Evolutionary conservation across 2,797 vertebrate species (phyloP).

Genomic region (Eulemur rubriventer): DNA sequence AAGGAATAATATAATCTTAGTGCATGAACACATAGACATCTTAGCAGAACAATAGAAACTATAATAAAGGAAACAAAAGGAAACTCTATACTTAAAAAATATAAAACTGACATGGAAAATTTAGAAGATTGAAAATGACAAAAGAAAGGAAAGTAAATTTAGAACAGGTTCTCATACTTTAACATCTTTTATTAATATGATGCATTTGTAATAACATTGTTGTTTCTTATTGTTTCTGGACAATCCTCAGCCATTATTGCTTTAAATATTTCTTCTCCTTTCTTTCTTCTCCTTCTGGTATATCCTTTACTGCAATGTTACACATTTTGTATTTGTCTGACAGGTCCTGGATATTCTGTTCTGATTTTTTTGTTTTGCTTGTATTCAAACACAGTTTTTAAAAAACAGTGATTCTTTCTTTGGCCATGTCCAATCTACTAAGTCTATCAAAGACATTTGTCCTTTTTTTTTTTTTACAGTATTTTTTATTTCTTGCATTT

Average conservation of each 20-base stretch:
- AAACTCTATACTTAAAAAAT: neutral
- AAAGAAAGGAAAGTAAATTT: neutral
- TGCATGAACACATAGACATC: neutral
- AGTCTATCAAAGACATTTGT: neutral
- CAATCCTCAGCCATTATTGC: neutral
- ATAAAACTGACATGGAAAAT: neutral
- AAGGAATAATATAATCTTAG: neutral
- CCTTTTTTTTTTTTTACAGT: neutral
- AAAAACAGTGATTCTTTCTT: neutral
- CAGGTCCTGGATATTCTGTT: neutral
- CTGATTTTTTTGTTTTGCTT: neutral
- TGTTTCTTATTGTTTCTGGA: neutral
- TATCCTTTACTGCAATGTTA: neutral
- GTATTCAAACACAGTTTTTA: neutral
- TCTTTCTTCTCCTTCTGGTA: neutral
- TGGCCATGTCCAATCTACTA: neutral
- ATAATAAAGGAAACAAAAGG: neutral
- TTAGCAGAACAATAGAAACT: neutral
- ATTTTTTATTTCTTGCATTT: neutral
- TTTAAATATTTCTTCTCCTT: neutral
- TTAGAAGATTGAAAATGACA: neutral
- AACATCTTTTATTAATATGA: neutral
- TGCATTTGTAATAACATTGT: neutral
- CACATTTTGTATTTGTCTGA: neutral
- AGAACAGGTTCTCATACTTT: neutral